Conservation (phyloP, 2,888 invertebrate genomes). For the Sthenelais limicola region DNA sequence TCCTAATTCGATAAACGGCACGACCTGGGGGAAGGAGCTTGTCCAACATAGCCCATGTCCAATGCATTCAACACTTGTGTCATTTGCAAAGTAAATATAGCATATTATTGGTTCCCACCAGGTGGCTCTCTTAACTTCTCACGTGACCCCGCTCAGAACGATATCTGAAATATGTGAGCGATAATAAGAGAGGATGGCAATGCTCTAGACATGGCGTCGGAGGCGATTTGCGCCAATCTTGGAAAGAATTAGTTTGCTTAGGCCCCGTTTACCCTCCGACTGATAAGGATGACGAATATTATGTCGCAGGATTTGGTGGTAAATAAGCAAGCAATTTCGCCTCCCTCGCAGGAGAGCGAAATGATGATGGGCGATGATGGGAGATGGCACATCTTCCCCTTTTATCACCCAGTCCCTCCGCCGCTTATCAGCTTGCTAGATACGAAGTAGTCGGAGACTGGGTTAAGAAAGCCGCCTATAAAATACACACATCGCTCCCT, state of each 20-base stretch:
- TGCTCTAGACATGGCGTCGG: conserved; percentile 26
- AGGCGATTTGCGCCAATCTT: conserved; percentile 32
- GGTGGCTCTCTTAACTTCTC: conserved; percentile 34
- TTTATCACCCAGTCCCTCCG: too few relatives aligned
- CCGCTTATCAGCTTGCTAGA: too few relatives aligned
- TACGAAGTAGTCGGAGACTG: not conserved
- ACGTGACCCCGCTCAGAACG: conserved; percentile 20
- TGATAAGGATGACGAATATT: too few relatives aligned
- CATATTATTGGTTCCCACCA: conserved; percentile 17
- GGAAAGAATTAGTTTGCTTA: conserved; percentile 19
- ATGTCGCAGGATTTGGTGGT: too few relatives aligned
- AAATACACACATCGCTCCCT: too few relatives aligned
- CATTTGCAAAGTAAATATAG: conserved; percentile 24
- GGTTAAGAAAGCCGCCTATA: too few relatives aligned
- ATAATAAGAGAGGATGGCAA: conserved; percentile 26
- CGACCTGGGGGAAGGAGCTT: not conserved
- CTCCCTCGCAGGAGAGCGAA: too few relatives aligned
- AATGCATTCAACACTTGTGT: conserved; percentile 22
- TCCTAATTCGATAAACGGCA: conserved; percentile 13
- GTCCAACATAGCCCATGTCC: conserved; percentile 35
- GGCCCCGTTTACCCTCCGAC: conserved; percentile 4
- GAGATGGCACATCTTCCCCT: too few relatives aligned
- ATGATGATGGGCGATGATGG: too few relatives aligned
- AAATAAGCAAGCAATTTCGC: too few relatives aligned
- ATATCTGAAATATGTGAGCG: conserved; percentile 27